Evolutionary conservation across 2,113 vertebrate species (phyloP), one percentile per base, ranked within the genome.

Genomic region (Scolopax mira): DNA sequence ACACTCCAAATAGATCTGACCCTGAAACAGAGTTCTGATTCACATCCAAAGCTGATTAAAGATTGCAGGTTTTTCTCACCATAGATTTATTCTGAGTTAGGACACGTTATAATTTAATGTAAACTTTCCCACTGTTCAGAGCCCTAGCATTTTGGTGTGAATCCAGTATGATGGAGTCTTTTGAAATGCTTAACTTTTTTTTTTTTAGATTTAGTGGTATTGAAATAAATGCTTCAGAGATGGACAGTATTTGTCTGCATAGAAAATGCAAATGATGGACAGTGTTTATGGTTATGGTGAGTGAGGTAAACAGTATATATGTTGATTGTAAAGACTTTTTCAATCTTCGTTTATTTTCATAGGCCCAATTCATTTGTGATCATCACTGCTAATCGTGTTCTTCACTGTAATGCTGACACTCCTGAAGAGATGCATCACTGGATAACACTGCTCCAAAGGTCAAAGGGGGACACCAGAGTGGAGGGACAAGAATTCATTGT

Each of bases 391-490:
- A 99, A 99, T 96, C 99, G 99, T 13, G 98, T 99, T 78, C 98
- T 99, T 62, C 99, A 99, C 96, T 99, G 99, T 95, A 99, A 99
- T 71, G 99, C 99, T 0, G 99, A 99, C 96, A 99, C 99, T 3
- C 99, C 99, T 0, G 99, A 99, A 95, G 99, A 99, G 97, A 99
- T 99, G 99, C 99, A 99, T 92, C 99, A 99, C 97, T 99, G 99
- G 99, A 99, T 99, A 92, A 98, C 99, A 0, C 97, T 99, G 94
- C 98, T 99, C 71, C 99, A 99, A 95, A 98, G 99, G 58, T 99
- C 98, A 57, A 99, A 99, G 87, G 99, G 99, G 11, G 99, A 99
- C 98, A 98, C 99, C 1, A 96, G 99, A 14, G 99, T 99, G 24
- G 99, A 99, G 61, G 99, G 99, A 18, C 99, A 99, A 96, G 99